Percentiles rank a stretch among this genome's conserved stretches.
Evolutionary conservation across 1,140 invertebrate species (phyloP).

Genomic region (Brachionus angularis): DNA sequence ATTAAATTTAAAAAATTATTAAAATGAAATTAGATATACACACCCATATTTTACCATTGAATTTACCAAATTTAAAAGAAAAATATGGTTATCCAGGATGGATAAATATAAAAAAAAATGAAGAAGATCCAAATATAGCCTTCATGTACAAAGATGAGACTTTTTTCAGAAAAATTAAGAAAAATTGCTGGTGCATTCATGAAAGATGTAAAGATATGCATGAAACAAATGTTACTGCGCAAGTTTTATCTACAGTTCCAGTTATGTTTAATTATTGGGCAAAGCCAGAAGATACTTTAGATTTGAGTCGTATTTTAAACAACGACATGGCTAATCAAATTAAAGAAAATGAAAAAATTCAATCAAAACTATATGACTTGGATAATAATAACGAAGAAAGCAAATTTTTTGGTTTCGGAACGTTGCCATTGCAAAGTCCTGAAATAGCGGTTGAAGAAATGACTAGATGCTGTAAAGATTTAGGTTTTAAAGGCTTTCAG

Average conservation of each 20-base stretch:
- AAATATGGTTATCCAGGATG: constrained; percentile 65
- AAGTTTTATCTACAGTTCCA: constrained; percentile 66
- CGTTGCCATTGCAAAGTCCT: constrained; percentile 63
- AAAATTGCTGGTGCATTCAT: constrained; percentile 62
- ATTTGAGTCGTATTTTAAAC: constrained; percentile 62
- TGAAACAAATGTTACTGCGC: constrained; percentile 57
- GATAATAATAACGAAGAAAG: not conserved
- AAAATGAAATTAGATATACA: constrained; percentile 62
- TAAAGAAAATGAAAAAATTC: constrained; percentile 57
- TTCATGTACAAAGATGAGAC: constrained; percentile 63
- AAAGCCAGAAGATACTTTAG: constrained; percentile 61
- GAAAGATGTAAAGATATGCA: constrained; percentile 59
- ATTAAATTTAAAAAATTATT: no score
- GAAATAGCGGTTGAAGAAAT: constrained; percentile 62
- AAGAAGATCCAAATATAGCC: constrained; percentile 52
- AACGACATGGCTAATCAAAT: constrained; percentile 61
- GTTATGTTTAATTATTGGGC: constrained; percentile 69
- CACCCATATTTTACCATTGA: constrained; percentile 62
- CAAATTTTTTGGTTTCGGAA: constrained; percentile 62
- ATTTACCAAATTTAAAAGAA: constrained; percentile 62
- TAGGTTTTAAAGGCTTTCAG: constrained; percentile 62
- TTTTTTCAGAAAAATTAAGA: constrained; percentile 62
- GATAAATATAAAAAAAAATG: constrained; percentile 60
- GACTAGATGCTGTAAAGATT: constrained; percentile 59
- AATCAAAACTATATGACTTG: not conserved